Conservation (phyloP, 2,888 invertebrate species). For the Tinea semifulvella region DNA sequence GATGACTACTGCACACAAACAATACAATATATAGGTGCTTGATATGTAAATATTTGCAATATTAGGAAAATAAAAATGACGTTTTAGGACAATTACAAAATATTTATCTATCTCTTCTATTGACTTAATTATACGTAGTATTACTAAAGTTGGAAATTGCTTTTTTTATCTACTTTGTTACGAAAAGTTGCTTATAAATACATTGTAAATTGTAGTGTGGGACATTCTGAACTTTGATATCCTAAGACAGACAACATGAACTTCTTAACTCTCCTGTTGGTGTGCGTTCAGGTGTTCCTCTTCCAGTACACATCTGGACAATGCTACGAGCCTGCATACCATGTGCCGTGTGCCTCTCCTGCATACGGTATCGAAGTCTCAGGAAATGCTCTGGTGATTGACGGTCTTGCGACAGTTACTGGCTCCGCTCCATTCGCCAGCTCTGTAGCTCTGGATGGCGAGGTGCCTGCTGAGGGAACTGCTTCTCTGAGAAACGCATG, state of each 20-base stretch:
- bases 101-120: not conserved
- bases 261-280: slow-evolving; percentile 10
- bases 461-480: not conserved
- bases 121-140: not conserved
- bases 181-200: not conserved
- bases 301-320: slow-evolving; percentile 7
- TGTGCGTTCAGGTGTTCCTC: slow-evolving; percentile 11
- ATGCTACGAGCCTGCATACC: slow-evolving; percentile 1
- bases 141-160: no score
- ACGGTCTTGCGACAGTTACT: not conserved
- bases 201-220: not conserved
- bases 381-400: not conserved
- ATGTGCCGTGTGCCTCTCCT: not conserved
- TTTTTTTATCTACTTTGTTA: not conserved
- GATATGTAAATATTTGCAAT: not conserved
- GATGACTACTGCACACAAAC: not conserved
- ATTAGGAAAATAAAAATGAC: not conserved
- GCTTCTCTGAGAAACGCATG: not conserved
- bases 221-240: not conserved
- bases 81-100: slow-evolving; percentile 1
- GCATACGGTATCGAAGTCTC: not conserved
- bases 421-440: slow-evolving; percentile 1
- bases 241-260: slow-evolving; percentile 15
- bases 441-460: not conserved
- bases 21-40: not conserved